Evolutionary conservation across 2,797 vertebrate genomes (phyloP).

Genomic region (Notolepis coatsorum): DNA sequence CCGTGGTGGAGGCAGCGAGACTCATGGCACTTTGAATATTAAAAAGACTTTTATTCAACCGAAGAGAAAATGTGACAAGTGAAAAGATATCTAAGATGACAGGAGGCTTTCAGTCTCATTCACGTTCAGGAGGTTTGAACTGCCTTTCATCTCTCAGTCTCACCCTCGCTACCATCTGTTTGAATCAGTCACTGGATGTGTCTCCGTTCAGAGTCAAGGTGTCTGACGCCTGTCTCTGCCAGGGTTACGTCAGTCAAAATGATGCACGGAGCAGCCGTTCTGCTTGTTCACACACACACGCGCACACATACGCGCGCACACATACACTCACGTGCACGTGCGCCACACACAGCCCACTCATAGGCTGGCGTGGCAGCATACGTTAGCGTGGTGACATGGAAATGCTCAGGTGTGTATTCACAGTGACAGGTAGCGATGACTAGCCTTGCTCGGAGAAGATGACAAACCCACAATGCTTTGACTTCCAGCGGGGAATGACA

Average conservation of each 20-base stretch:
- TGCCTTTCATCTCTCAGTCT: constrained; percentile 70
- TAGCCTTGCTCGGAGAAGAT: constrained; percentile 73
- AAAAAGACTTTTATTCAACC: constrained; percentile 75
- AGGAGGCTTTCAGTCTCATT: constrained; percentile 78
- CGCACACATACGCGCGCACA: constrained; percentile 4
- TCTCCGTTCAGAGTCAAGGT: constrained; percentile 80
- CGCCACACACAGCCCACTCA: constrained; percentile 70
- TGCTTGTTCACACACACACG: constrained; percentile 80
- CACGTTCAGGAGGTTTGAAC: constrained; percentile 81
- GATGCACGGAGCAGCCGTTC: constrained; percentile 82
- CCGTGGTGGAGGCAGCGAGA: constrained; percentile 56
- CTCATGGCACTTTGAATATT: constrained; percentile 67
- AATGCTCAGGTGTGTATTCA: constrained; percentile 79
- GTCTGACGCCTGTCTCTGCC: constrained; percentile 82
- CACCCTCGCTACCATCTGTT: constrained; percentile 68
- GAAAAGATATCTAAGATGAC: constrained; percentile 77
- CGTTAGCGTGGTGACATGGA: constrained; percentile 67
- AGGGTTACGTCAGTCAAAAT: constrained; percentile 82
- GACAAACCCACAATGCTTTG: constrained; percentile 74
- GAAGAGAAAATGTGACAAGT: constrained; percentile 77
- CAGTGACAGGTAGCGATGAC: constrained; percentile 79
- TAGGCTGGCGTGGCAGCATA: constrained; percentile 49
- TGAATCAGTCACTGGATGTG: constrained; percentile 82
- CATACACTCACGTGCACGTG: constrained; percentile 24
- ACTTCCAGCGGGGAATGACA: constrained; percentile 73